Percentiles rank a stretch among this genome's conserved stretches.
Conservation (phyloP, 2,113 vertebrate genomes). For the Irena cyanogastra region DNA sequence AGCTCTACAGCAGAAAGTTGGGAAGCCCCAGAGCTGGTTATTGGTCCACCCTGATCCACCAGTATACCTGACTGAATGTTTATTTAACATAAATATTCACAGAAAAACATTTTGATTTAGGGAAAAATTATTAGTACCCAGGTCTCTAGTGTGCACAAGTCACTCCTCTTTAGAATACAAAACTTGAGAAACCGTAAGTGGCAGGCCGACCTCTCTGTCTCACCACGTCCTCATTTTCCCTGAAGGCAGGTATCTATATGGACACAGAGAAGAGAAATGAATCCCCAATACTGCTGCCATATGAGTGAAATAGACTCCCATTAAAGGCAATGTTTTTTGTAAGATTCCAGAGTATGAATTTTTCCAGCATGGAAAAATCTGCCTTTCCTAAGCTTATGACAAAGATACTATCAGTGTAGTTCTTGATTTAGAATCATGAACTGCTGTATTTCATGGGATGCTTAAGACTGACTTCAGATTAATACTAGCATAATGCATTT, state of each 20-base stretch:
- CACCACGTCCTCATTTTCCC: neutral
- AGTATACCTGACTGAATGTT: neutral
- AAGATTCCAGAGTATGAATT: neutral
- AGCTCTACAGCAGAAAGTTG: neutral
- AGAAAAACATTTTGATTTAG: neutral
- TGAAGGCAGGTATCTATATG: neutral
- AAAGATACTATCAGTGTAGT: neutral
- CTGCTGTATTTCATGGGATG: neutral
- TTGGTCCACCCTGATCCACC: neutral
- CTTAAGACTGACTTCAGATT: neutral
- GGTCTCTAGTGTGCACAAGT: neutral
- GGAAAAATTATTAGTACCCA: neutral
- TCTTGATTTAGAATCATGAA: neutral
- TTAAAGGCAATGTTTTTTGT: neutral
- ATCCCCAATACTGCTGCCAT: neutral
- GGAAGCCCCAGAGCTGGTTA: neutral
- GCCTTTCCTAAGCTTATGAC: neutral
- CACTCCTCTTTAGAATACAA: neutral
- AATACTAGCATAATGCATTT: neutral
- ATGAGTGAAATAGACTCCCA: neutral
- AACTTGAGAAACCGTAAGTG: neutral
- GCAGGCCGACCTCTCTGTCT: neutral
- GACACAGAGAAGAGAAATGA: neutral
- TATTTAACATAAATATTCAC: neutral
- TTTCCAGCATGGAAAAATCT: neutral